A percentile compares a stretch with the other conserved stretches of the same genome.
phyloP scores from a whole-genome alignment of 2,797 vertebrate species.

The Silurus aristotelis region DNA sequence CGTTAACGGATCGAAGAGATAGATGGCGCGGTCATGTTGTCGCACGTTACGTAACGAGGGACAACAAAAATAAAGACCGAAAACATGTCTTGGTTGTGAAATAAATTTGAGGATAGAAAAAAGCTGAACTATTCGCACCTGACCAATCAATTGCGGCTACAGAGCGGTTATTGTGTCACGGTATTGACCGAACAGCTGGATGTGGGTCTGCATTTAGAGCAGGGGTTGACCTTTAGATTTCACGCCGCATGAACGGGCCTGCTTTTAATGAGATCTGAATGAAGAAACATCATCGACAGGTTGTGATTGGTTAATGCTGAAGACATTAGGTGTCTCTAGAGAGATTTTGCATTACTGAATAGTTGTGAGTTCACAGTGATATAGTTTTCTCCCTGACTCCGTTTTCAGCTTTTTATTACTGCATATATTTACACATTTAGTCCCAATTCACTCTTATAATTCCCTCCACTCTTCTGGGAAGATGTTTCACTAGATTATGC shows the following conservation, averaged over 20 bases:
- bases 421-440: too few relatives aligned
- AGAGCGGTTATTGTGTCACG: not conserved
- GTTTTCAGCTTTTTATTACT: too few relatives aligned
- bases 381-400: too few relatives aligned
- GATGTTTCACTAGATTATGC: too few relatives aligned
- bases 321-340: not conserved
- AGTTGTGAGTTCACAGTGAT: not conserved
- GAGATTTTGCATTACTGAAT: not conserved
- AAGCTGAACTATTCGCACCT: not conserved
- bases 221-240: conserved; percentile 18
- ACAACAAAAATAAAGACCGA: not conserved
- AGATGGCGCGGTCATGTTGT: not conserved
- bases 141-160: conserved; percentile 6
- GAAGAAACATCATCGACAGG: not conserved
- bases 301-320: not conserved
- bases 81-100: not conserved
- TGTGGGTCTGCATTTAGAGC: conserved; percentile 17
- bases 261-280: conserved; percentile 1
- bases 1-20: conserved; percentile 57
- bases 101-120: not conserved
- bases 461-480: too few relatives aligned
- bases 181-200: conserved; percentile 28
- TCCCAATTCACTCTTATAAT: too few relatives aligned
- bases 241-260: not conserved
- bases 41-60: not conserved